Evolutionary conservation across 2,113 vertebrate genomes (phyloP), one percentile per base, ranked within the genome.

Genomic region (Callaeas wilsoni): DNA sequence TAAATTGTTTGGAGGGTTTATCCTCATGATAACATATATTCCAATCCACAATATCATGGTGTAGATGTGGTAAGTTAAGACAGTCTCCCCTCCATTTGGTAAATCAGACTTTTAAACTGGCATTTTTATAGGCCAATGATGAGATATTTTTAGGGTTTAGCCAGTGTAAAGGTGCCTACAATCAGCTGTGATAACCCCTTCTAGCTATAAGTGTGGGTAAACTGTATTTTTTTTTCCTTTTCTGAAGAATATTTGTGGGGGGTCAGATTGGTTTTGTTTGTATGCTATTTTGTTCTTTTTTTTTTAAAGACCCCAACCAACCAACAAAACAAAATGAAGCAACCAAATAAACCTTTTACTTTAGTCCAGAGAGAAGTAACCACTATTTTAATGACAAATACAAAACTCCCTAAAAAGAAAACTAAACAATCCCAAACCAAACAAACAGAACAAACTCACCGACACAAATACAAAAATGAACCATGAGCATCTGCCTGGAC

Each of bases 321-420:
- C 1, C 6, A 46, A 39, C 0, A 4, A 39, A 83, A 3, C 4
- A 42, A 39, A 22, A 39, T 15, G 3, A 71, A 39, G 8, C 9
- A 46, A n/a, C 9, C 0, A 2, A 70, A 52, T 6, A 70, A 39
- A 44, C 2, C 0, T 56, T 81, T 70, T 63, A 1, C 12, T 75
- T 73, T 64, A 47, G 37, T 17, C 7, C 5, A 55, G 52, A 56
- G 10, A 52, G 5, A 82, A 60, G 6, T 41, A 53, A 63, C 19
- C 4, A 30, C 3, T 55, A 41, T 84, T 53, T 74, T 32, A 63
- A 60, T 55, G 76, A 46, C 3, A 84, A 67, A 63, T 20, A 29
- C 3, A 57, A 52, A 71, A 14, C 0, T 0, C 2, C 6, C 9
- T 7, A 3, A 49, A 55, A 33, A 50, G 6, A 50, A 68, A 11